Conservation (phyloP, 2,888 invertebrate species). For the Candidula unifasciata region DNA sequence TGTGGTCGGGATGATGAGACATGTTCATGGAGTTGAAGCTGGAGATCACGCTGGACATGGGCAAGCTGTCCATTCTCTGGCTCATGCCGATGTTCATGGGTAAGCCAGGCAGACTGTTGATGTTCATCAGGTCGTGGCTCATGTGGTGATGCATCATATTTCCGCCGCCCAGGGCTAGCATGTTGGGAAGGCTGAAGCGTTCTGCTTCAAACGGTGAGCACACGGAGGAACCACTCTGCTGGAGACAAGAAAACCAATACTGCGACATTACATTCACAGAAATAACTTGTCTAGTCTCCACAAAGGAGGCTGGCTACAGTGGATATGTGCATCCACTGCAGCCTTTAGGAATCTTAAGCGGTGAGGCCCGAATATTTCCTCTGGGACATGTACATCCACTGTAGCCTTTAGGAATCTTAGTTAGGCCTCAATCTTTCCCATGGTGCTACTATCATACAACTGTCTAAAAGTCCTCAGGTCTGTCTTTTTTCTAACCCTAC, state of each 20-base stretch:
- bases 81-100: constrained; percentile 12
- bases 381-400: no score
- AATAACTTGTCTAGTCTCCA: no score
- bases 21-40: constrained; percentile 24
- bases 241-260: background rate
- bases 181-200: constrained; percentile 17
- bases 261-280: no score
- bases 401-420: no score
- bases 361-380: no score
- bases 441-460: no score
- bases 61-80: constrained; percentile 37
- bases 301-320: no score
- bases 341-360: no score
- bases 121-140: constrained; percentile 30
- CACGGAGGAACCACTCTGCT: constrained; percentile 54
- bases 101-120: background rate
- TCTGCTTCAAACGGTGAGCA: constrained; percentile 77
- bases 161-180: background rate
- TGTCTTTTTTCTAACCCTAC: no score
- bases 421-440: no score
- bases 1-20: constrained; percentile 12
- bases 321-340: no score
- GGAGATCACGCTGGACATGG: constrained; percentile 31
- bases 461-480: no score
- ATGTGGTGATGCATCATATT: constrained; percentile 8